These are phyloP conservation scores for Sclerodermus sp. DNA, from an alignment of 2,888 invertebrate genomes.

Conservation along the genomic window DNA sequence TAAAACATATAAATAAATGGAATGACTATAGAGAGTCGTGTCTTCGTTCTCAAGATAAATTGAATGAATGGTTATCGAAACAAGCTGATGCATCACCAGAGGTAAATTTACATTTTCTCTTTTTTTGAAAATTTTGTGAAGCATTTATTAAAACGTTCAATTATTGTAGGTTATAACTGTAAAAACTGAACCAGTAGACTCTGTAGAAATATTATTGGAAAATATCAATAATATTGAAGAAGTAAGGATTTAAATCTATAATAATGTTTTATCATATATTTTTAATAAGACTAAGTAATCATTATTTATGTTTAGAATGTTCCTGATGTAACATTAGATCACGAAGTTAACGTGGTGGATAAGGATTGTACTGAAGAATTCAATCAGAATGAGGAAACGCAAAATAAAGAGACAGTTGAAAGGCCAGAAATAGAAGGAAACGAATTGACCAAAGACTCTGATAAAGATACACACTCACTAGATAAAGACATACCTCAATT, in stretches of 20 bases:
- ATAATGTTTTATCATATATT: background rate
- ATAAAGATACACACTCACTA: no score
- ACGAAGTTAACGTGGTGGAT: no score
- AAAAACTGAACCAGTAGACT: slow-evolving; percentile 63
- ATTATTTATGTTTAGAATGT: background rate
- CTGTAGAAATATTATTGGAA: slow-evolving; percentile 51
- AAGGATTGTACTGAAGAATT: no score
- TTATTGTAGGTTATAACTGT: slow-evolving; percentile 58
- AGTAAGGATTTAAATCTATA: slow-evolving; percentile 11
- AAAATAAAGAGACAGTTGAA: no score
- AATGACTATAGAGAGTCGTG: slow-evolving; percentile 68
- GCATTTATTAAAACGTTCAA: background rate
- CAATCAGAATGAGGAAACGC: no score
- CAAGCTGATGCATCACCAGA: slow-evolving; percentile 22
- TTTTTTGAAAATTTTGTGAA: background rate
- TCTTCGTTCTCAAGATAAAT: slow-evolving; percentile 67
- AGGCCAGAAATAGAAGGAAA: background rate
- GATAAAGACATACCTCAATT: no score
- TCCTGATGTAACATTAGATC: background rate
- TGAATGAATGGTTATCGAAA: slow-evolving; percentile 61
- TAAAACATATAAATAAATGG: slow-evolving; percentile 69
- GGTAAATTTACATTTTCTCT: slow-evolving; percentile 19
- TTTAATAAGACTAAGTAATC: background rate
- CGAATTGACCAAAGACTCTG: background rate
- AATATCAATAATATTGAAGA: slow-evolving; percentile 23